phyloP scores from a whole-genome alignment of 2,113 vertebrate species.

The Labeo rohita region DNA sequence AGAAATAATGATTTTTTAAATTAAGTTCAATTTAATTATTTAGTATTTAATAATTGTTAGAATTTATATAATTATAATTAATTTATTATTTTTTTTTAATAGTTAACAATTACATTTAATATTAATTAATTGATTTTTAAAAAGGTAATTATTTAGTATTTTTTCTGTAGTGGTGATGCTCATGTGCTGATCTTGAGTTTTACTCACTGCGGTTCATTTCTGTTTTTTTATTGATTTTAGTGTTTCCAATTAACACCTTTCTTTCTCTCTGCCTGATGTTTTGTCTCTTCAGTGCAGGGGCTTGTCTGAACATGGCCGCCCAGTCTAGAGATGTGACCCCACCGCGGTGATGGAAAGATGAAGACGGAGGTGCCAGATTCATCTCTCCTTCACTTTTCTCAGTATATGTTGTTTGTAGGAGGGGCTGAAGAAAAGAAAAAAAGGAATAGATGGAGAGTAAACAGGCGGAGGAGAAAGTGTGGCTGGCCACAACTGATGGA shows the following conservation, averaged over 20 bases:
- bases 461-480: neutral
- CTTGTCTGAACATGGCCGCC: constrained; percentile 44
- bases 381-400: neutral
- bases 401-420: neutral
- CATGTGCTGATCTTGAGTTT: neutral
- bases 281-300: constrained; percentile 2
- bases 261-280: constrained; percentile 14
- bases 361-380: constrained; percentile 28
- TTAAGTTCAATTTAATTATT: too few species aligned
- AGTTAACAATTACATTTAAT: too few species aligned
- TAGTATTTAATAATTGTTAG: too few species aligned
- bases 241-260: constrained; percentile 55
- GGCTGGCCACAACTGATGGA: neutral
- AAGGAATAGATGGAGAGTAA: constrained; percentile 24
- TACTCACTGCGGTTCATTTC: neutral
- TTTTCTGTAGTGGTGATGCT: neutral
- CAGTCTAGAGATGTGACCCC: constrained; percentile 15
- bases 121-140: neutral
- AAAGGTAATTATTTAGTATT: neutral
- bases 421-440: neutral
- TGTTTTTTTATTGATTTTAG: neutral
- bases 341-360: constrained; percentile 44
- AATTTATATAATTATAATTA: too few species aligned
- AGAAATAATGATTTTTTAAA: too few species aligned
- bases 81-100: too few species aligned